Conservation (phyloP, 2,888 invertebrate species). For the Aphrophora alni region DNA sequence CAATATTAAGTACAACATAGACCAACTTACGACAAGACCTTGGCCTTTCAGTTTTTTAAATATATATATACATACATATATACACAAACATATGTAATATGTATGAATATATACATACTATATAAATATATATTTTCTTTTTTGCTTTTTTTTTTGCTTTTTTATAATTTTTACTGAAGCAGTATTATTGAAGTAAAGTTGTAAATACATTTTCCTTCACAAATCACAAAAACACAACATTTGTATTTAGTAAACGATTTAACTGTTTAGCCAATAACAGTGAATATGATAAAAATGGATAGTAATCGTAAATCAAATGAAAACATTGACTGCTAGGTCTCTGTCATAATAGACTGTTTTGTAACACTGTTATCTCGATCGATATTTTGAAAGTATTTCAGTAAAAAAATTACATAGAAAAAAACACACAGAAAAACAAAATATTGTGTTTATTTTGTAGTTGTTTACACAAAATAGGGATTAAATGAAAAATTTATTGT, state of each 20-base stretch:
- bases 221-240: background rate
- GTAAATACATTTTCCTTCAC: background rate
- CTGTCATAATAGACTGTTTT: slow-evolving; percentile 22
- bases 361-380: background rate
- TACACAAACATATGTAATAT: slow-evolving; percentile 6
- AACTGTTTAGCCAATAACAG: background rate
- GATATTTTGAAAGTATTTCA: background rate
- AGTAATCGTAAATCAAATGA: background rate
- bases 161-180: background rate
- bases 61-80: slow-evolving; percentile 21
- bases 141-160: no score
- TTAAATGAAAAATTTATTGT: background rate
- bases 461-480: background rate
- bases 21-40: slow-evolving; percentile 27
- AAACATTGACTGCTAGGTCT: slow-evolving; percentile 35
- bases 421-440: slow-evolving; percentile 6
- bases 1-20: slow-evolving; percentile 47
- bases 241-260: background rate
- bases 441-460: background rate
- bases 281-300: background rate
- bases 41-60: slow-evolving; percentile 29
- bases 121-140: background rate
- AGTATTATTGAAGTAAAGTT: background rate
- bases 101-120: background rate
- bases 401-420: background rate